These are phyloP conservation scores for Apomyelois bistriatella DNA, from an alignment of 2,888 invertebrate species.

Conservation along the genomic window DNA sequence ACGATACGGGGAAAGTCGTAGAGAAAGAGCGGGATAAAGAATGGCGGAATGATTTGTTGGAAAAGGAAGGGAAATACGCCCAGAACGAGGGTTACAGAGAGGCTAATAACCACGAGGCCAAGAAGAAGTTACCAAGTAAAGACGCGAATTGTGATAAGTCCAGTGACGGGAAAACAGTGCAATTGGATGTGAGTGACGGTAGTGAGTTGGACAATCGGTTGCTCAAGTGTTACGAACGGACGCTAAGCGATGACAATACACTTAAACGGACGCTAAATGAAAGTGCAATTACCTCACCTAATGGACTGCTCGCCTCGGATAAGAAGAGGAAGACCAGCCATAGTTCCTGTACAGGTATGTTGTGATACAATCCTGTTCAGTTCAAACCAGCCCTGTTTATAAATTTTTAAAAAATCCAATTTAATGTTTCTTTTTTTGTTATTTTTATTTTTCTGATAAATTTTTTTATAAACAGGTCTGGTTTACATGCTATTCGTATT, in stretches of 20 bases:
- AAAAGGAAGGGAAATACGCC: conserved; percentile 76
- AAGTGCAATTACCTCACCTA: conserved; percentile 72
- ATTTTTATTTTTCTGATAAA: too few relatives aligned
- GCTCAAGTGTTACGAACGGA: conserved; percentile 68
- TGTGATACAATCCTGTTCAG: neutral
- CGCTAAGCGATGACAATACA: conserved; percentile 56
- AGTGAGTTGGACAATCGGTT: conserved; percentile 61
- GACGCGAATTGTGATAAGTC: conserved; percentile 66
- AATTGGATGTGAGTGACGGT: conserved; percentile 43
- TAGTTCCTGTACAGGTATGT: conserved; percentile 75
- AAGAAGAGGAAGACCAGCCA: conserved; percentile 83
- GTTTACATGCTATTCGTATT: too few relatives aligned
- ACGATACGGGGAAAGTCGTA: conserved; percentile 43
- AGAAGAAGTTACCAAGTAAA: conserved; percentile 71
- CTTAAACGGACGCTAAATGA: conserved; percentile 70
- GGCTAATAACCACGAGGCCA: conserved; percentile 63
- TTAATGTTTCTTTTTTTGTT: too few relatives aligned
- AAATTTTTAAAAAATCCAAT: too few relatives aligned
- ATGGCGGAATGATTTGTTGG: conserved; percentile 79
- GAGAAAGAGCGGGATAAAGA: conserved; percentile 74
- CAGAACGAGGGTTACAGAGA: conserved; percentile 77
- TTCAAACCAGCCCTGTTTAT: too few relatives aligned
- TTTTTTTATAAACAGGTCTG: too few relatives aligned
- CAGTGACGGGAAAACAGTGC: conserved; percentile 61
- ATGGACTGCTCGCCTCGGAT: conserved; percentile 81